These are phyloP conservation scores for Eudasyphora cyanicolor DNA, from an alignment of 2,888 invertebrate species.

Conservation along the genomic window DNA sequence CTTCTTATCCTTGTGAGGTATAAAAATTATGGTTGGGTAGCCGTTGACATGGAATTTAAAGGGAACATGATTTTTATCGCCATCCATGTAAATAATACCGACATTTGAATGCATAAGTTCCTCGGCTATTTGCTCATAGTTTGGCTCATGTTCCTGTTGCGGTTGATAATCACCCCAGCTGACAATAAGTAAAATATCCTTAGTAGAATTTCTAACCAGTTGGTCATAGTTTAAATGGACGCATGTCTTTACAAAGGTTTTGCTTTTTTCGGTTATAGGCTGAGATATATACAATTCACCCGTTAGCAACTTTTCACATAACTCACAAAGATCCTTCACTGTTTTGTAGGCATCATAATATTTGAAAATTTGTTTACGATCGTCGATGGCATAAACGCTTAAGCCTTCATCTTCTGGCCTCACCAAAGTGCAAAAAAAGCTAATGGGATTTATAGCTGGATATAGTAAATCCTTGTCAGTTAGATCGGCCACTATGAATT, in stretches of 20 bases:
- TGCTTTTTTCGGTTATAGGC: not conserved
- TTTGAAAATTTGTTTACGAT: constrained; percentile 37
- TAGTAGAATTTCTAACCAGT: constrained; percentile 54
- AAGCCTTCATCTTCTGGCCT: constrained; percentile 36
- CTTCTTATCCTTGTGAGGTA: constrained; percentile 52
- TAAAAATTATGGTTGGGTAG: constrained; percentile 56
- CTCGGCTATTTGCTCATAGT: constrained; percentile 55
- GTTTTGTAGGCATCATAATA: not conserved
- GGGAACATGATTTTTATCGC: constrained; percentile 57
- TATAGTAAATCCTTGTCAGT: constrained; percentile 51
- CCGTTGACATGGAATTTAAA: constrained; percentile 59
- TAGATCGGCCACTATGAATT: constrained; percentile 57
- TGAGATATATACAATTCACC: constrained; percentile 48
- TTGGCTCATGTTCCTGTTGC: not conserved
- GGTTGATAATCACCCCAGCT: constrained; percentile 7
- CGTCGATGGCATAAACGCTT: constrained; percentile 36
- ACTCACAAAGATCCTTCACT: constrained; percentile 45
- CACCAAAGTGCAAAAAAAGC: constrained; percentile 15
- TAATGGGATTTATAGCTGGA: constrained; percentile 23
- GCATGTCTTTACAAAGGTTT: constrained; percentile 54
- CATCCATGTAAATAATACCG: constrained; percentile 65
- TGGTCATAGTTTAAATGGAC: constrained; percentile 63
- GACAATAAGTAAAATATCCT: constrained; percentile 58
- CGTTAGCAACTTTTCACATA: constrained; percentile 62
- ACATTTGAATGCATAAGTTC: constrained; percentile 59